A percentile compares a stretch with the other conserved stretches of the same genome.
Evolutionary conservation across 2,888 invertebrate species (phyloP).

Genomic region (Ernsta delagoae): DNA sequence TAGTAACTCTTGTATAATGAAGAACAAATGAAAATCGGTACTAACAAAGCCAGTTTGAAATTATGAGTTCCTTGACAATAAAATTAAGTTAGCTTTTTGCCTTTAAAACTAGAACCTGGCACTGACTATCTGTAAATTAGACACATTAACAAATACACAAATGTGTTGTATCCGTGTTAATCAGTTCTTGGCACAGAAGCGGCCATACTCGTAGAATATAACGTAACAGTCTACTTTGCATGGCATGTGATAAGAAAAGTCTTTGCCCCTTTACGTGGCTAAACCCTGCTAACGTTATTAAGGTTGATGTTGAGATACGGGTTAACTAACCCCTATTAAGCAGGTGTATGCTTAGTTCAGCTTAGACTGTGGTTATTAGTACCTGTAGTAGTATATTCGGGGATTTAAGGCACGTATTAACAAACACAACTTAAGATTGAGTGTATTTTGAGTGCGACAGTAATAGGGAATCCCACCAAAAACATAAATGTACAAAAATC

Average conservation of each 20-base stretch:
- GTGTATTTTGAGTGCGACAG: too few species aligned
- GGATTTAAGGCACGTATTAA: too few species aligned
- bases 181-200: background rate
- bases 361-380: too few species aligned
- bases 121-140: background rate
- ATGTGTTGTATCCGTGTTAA: background rate
- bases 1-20: too few species aligned
- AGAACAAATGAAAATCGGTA: too few species aligned
- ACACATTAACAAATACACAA: background rate
- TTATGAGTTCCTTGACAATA: too few species aligned
- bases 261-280: background rate
- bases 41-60: background rate
- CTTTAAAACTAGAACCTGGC: background rate
- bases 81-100: too few species aligned
- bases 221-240: background rate
- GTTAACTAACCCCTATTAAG: background rate
- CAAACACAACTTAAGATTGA: too few species aligned
- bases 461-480: too few species aligned
- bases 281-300: constrained; percentile 4
- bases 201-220: background rate
- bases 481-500: too few species aligned
- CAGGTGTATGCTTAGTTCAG: background rate
- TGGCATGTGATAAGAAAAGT: background rate
- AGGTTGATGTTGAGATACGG: background rate
- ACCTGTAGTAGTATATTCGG: too few species aligned